These are phyloP conservation scores for Lagodon rhomboides DNA, from an alignment of 2,797 vertebrate genomes.

Conservation along the genomic window DNA sequence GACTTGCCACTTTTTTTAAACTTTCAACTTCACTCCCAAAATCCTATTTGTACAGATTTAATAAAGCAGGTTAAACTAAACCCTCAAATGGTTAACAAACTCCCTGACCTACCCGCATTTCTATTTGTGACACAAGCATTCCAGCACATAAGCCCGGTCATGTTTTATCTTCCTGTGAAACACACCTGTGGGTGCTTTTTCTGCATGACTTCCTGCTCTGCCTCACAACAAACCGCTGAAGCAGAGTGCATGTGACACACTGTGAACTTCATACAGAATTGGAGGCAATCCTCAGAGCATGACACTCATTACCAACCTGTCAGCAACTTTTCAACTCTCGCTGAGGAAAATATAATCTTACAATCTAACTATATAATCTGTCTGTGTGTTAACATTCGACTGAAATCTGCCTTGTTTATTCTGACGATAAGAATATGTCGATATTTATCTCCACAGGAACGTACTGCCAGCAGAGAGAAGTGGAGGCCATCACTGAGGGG, in stretches of 20 bases:
- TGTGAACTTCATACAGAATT: slow-evolving; percentile 29
- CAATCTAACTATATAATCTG: too few species aligned
- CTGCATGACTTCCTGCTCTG: slow-evolving; percentile 19
- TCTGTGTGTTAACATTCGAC: not conserved
- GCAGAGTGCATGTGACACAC: slow-evolving; percentile 16
- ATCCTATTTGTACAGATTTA: not conserved
- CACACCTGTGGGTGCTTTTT: slow-evolving; percentile 25
- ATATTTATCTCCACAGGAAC: slow-evolving; percentile 86
- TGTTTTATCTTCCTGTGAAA: slow-evolving; percentile 27
- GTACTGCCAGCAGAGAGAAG: slow-evolving; percentile 97
- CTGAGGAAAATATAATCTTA: not conserved
- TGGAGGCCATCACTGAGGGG: slow-evolving; percentile 98
- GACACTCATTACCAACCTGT: slow-evolving; percentile 18
- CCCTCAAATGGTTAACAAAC: not conserved
- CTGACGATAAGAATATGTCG: not conserved
- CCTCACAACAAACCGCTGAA: slow-evolving; percentile 19
- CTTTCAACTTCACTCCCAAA: not conserved
- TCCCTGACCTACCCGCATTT: not conserved
- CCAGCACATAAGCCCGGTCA: not conserved
- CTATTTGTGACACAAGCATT: not conserved
- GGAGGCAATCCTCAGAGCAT: slow-evolving; percentile 16
- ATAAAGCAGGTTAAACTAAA: not conserved
- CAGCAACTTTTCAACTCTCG: slow-evolving; percentile 12
- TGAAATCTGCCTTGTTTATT: not conserved
- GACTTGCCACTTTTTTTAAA: not conserved